phyloP scores from a whole-genome alignment of 1,140 invertebrate species.

The Bombus waltoni region DNA sequence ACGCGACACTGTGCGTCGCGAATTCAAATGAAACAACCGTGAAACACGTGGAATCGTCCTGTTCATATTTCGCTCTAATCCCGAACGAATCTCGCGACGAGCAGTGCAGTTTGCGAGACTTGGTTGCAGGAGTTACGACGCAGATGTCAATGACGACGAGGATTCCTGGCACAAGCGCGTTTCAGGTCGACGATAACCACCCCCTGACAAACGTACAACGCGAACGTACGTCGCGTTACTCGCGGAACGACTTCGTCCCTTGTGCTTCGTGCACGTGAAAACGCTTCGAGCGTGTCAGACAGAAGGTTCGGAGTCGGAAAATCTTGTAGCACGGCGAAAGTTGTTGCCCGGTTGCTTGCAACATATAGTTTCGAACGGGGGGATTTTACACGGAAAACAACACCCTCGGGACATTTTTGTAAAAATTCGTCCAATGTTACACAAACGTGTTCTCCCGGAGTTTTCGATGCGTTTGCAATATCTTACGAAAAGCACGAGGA shows the following conservation, averaged over 20 bases:
- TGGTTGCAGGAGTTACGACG: slow-evolving; percentile 16
- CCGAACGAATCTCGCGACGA: slow-evolving; percentile 10
- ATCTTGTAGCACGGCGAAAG: background rate
- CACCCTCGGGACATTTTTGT: background rate
- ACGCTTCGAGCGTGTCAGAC: background rate
- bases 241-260: background rate
- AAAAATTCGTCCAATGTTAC: background rate
- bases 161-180: slow-evolving; percentile 26
- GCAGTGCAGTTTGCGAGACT: slow-evolving; percentile 44
- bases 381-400: background rate
- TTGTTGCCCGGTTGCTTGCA: background rate
- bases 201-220: slow-evolving; percentile 48
- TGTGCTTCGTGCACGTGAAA: slow-evolving; percentile 6
- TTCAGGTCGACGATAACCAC: slow-evolving; percentile 24
- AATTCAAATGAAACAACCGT: too few species aligned
- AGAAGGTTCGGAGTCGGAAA: background rate
- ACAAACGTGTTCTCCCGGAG: too few species aligned
- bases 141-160: slow-evolving; percentile 44
- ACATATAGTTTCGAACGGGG: background rate
- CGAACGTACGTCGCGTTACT: background rate
- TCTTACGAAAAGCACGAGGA: too few species aligned
- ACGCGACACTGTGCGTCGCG: too few species aligned
- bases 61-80: background rate
- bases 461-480: too few species aligned
- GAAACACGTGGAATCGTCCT: too few species aligned